Evolutionary conservation across 1,140 invertebrate genomes (phyloP).

Genomic region (Matsumurasca onukii): DNA sequence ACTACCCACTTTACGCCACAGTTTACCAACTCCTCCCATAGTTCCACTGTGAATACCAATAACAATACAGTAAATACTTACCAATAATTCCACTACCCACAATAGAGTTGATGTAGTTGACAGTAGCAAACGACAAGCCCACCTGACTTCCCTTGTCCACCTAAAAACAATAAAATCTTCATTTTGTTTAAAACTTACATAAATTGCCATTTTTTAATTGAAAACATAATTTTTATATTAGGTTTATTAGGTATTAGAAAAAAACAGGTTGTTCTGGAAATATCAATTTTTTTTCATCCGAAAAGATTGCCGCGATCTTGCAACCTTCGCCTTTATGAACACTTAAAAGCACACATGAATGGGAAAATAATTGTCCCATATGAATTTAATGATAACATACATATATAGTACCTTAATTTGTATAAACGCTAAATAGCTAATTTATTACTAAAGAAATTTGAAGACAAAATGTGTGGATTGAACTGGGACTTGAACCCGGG

Average conservation of each 20-base stretch:
- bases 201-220: neutral
- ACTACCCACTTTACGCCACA: neutral
- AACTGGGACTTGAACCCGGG: too few species aligned
- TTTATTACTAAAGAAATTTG: too few species aligned
- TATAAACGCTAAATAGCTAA: too few species aligned
- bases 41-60: neutral
- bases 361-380: too few species aligned
- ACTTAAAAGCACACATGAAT: too few species aligned
- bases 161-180: conserved; percentile 33
- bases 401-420: too few species aligned
- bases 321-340: neutral
- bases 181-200: neutral
- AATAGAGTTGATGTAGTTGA: conserved; percentile 94
- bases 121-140: conserved; percentile 77
- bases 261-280: neutral
- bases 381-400: too few species aligned
- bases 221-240: neutral
- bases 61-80: conserved; percentile 47
- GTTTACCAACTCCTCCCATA: neutral
- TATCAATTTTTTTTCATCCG: conserved; percentile 8
- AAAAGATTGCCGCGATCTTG: neutral
- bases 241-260: neutral
- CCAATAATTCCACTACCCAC: conserved; percentile 89
- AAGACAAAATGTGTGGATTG: too few species aligned
- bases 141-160: conserved; percentile 42